Base-by-base conservation (phyloP, 2,888 invertebrate species). In the Copidosoma aretas region DNA sequence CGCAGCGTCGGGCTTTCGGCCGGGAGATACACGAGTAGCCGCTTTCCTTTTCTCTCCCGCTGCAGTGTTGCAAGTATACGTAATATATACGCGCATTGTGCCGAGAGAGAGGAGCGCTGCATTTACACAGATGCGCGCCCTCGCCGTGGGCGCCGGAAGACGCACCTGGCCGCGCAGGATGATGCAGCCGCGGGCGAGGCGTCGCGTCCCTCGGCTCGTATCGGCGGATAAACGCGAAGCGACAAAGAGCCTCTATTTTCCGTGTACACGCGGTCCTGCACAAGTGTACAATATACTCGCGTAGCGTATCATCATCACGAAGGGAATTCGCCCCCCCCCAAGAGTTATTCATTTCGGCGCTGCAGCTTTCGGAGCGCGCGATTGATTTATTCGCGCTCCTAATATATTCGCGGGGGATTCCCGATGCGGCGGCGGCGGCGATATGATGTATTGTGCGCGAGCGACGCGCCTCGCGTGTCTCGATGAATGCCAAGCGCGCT, bases 61-160 rank as follows among this genome's bases (percentile, higher is more conserved):
- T 14, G 41, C 8, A 14, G 14, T 41, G 14, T 10, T 8, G 41
- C 41, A 8, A 41, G 41, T 10, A 14, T 8, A 14, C 10, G 41
- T 14, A 8, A 8, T 41, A 14, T 14, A 17, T 1, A 10, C 32
- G 60, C 32, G 52, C 46, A n/a, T n/a, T n/a, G n/a, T n/a, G n/a
- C n/a, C n/a, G n/a, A n/a, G n/a, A n/a, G n/a, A n/a, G n/a, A n/a
- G n/a, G n/a, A n/a, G n/a, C 21, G 21, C n/a, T 41, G 59, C 65
- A 54, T 67, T 67, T 52, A 17, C 25, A 62, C 67, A 67, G 61
- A 67, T 62, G 60, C 32, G 32, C 57, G 22, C 24, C n/a, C n/a
- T n/a, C n/a, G n/a, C n/a, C n/a, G n/a, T n/a, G 22, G 46, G 64
- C 43, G 60, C 60, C 52, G 60, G 52, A 69, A 60, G 59, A 61